A percentile compares a stretch with the other conserved stretches of the same genome.
phyloP scores from a whole-genome alignment of 2,888 invertebrate genomes.

The Globia sparganii region DNA sequence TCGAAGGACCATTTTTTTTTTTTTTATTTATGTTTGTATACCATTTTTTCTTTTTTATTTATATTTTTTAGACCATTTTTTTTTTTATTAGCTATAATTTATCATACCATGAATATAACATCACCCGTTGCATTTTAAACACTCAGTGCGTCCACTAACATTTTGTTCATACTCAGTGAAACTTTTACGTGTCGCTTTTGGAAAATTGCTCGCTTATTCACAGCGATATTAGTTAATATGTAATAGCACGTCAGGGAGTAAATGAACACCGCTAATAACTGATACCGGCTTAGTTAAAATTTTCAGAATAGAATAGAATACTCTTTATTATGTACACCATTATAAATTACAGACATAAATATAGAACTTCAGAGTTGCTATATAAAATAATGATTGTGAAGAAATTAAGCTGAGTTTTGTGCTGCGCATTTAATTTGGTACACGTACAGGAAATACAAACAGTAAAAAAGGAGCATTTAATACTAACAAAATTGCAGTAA shows the following conservation, averaged over 20 bases:
- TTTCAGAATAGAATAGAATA: too few species aligned
- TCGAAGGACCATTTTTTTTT: not conserved
- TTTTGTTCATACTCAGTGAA: conserved; percentile 44
- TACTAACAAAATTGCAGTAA: too few species aligned
- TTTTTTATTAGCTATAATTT: not conserved
- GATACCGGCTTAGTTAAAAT: conserved; percentile 57
- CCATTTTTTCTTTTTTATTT: too few species aligned
- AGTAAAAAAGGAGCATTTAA: not conserved
- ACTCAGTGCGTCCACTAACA: conserved; percentile 54
- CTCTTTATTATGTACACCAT: too few species aligned
- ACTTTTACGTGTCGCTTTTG: conserved; percentile 65
- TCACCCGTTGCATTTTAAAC: conserved; percentile 1
- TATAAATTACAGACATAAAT: too few species aligned
- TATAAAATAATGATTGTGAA: conserved; percentile 34
- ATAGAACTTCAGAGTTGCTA: conserved; percentile 43
- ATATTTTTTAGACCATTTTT: not conserved
- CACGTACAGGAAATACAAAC: not conserved
- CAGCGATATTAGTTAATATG: conserved; percentile 52
- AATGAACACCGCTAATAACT: conserved; percentile 60
- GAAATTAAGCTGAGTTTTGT: conserved; percentile 4
- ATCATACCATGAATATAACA: not conserved
- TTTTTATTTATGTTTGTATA: too few species aligned
- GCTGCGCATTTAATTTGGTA: not conserved
- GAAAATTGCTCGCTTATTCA: conserved; percentile 68
- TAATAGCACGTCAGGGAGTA: conserved; percentile 63